These are phyloP conservation scores for Chrysopilus asiliformis DNA, from an alignment of 2,888 invertebrate species.

Conservation along the genomic window DNA sequence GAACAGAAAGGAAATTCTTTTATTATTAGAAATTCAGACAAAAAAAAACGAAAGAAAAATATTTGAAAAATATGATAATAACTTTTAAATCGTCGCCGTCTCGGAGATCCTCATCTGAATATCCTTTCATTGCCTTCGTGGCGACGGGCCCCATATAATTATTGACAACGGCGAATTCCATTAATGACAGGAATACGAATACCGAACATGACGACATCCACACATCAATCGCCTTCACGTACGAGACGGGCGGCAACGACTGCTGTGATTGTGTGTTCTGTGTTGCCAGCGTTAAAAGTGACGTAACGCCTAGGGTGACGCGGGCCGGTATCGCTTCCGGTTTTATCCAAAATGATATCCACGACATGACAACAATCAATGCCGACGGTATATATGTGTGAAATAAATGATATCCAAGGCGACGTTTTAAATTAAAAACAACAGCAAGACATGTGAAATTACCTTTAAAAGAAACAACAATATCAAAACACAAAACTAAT, in stretches of 20 bases:
- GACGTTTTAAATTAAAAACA: slow-evolving; percentile 74
- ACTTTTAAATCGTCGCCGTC: slow-evolving; percentile 68
- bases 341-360: slow-evolving; percentile 94
- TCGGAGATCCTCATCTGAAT: slow-evolving; percentile 70
- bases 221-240: slow-evolving; percentile 82
- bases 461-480: slow-evolving; percentile 35
- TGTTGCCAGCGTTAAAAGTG: slow-evolving; percentile 74
- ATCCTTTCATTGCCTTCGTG: slow-evolving; percentile 81
- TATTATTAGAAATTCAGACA: not conserved
- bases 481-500: too few species aligned
- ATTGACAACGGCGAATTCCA: slow-evolving; percentile 86
- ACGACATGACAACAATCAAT: slow-evolving; percentile 91
- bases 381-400: slow-evolving; percentile 91
- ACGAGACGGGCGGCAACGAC: slow-evolving; percentile 85
- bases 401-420: slow-evolving; percentile 82
- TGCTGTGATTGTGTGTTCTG: slow-evolving; percentile 90
- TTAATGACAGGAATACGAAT: slow-evolving; percentile 85
- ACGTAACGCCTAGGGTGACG: slow-evolving; percentile 84
- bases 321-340: slow-evolving; percentile 88
- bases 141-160: slow-evolving; percentile 76
- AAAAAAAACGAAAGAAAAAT: not conserved
- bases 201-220: slow-evolving; percentile 89
- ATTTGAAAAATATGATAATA: slow-evolving; percentile 7
- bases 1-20: too few species aligned
- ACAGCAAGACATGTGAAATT: slow-evolving; percentile 89